Conservation (phyloP, 2,888 invertebrate genomes). For the Drosophila cognata region DNA sequence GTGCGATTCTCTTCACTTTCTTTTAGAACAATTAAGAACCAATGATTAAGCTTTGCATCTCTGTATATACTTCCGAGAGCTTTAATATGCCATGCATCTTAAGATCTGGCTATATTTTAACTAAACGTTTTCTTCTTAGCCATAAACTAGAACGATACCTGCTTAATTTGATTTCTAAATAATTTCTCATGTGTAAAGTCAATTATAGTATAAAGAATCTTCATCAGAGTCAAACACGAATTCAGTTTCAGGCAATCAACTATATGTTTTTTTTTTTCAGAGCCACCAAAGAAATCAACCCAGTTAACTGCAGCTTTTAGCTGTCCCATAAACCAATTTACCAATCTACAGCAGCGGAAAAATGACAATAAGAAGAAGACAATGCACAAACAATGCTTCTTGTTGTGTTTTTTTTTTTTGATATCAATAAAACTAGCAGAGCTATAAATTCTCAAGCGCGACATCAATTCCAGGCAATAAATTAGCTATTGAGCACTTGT, state of each 20-base stretch:
- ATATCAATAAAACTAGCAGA: constrained; percentile 21
- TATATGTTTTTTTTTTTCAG: constrained; percentile 21
- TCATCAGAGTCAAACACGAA: neutral
- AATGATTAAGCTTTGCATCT: neutral
- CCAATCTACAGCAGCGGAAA: constrained; percentile 31
- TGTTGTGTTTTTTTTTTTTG: constrained; percentile 12
- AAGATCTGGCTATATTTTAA: neutral
- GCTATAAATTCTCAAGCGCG: constrained; percentile 61
- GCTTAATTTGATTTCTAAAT: neutral
- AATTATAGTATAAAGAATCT: neutral
- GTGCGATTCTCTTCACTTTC: constrained; percentile 4
- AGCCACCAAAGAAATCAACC: constrained; percentile 53
- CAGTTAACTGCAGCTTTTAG: constrained; percentile 44
- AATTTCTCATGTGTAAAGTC: constrained; percentile 1
- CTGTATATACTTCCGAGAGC: neutral
- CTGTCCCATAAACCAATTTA: constrained; percentile 51
- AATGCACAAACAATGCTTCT: constrained; percentile 34
- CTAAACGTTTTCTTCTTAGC: neutral
- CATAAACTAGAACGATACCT: neutral
- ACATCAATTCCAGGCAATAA: constrained; percentile 73
- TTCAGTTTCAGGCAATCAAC: constrained; percentile 5
- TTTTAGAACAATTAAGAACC: neutral
- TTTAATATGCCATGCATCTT: neutral
- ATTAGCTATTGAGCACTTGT: constrained; percentile 61
- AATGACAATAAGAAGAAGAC: constrained; percentile 12